Evolutionary conservation across 2,797 vertebrate genomes (phyloP).

Genomic region (Gallirallus australis): DNA sequence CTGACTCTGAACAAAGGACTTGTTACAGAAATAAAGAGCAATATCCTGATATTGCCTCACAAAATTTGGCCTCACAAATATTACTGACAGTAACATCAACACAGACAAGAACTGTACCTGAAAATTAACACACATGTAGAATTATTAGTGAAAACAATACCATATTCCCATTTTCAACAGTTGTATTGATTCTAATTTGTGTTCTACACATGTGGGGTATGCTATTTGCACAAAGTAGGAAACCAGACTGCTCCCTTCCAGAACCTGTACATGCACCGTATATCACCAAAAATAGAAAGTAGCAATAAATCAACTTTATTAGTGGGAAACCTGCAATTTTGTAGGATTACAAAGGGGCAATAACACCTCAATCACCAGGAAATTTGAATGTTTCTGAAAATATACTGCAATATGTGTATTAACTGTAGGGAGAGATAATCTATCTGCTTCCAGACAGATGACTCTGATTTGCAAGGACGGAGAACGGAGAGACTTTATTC

Average conservation of each 20-base stretch:
- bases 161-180: neutral
- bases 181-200: neutral
- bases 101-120: neutral
- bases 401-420: neutral
- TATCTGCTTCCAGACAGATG: neutral
- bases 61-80: neutral
- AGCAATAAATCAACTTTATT: neutral
- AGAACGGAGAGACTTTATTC: neutral
- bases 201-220: neutral
- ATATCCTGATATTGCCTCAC: neutral
- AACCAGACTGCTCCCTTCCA: neutral
- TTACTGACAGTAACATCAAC: neutral
- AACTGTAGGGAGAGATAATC: neutral
- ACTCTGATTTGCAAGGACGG: neutral
- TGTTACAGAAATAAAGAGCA: neutral
- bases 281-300: neutral
- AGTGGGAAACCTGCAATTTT: neutral
- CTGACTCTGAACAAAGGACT: neutral
- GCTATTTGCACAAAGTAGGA: neutral
- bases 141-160: neutral
- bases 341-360: neutral
- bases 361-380: neutral
- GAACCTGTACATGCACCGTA: neutral
- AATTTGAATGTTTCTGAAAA: constrained; percentile 6
- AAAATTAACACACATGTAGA: neutral